phyloP scores from a whole-genome alignment of 2,888 invertebrate species.

The Tetrapedia diversipes region DNA sequence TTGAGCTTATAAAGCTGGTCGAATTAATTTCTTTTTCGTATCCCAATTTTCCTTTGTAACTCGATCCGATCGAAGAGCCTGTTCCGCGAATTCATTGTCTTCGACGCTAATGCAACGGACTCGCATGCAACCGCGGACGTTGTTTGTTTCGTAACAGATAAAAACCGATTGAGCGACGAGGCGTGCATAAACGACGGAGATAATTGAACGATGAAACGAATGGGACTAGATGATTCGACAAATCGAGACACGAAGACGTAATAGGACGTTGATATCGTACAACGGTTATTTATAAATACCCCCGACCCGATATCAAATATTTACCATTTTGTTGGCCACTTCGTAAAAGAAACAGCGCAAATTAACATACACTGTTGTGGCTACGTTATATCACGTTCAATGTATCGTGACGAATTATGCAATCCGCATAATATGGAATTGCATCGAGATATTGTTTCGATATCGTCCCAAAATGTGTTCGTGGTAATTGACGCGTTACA shows the following conservation, averaged over 20 bases:
- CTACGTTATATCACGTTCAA: slow-evolving; percentile 35
- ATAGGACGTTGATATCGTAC: slow-evolving; percentile 52
- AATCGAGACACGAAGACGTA: slow-evolving; percentile 53
- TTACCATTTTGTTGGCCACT: slow-evolving; percentile 28
- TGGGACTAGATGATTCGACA: slow-evolving; percentile 59
- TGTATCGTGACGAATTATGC: slow-evolving; percentile 43
- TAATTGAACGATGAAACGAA: slow-evolving; percentile 56
- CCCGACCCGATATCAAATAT: slow-evolving; percentile 31
- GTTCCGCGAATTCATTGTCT: slow-evolving; percentile 30
- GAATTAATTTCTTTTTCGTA: too few relatives aligned
- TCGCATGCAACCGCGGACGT: slow-evolving; percentile 16
- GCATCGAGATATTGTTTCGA: slow-evolving; percentile 38
- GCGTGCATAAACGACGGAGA: slow-evolving; percentile 47
- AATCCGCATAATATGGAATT: slow-evolving; percentile 9
- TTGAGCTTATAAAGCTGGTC: too few relatives aligned
- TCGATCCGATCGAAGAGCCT: slow-evolving; percentile 1
- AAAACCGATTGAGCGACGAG: slow-evolving; percentile 51
- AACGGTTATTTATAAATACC: slow-evolving; percentile 47
- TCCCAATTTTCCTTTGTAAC: not conserved
- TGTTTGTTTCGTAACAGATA: slow-evolving; percentile 60
- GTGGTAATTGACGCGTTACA: not conserved
- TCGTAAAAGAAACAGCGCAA: slow-evolving; percentile 15
- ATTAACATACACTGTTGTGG: slow-evolving; percentile 38
- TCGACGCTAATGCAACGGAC: slow-evolving; percentile 16
- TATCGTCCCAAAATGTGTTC: slow-evolving; percentile 2